Percentiles rank a stretch among this genome's conserved stretches.
Conservation (phyloP, 30 jellyfish, hydroid and myxozoan species). For the Turritopsis rubra region DNA sequence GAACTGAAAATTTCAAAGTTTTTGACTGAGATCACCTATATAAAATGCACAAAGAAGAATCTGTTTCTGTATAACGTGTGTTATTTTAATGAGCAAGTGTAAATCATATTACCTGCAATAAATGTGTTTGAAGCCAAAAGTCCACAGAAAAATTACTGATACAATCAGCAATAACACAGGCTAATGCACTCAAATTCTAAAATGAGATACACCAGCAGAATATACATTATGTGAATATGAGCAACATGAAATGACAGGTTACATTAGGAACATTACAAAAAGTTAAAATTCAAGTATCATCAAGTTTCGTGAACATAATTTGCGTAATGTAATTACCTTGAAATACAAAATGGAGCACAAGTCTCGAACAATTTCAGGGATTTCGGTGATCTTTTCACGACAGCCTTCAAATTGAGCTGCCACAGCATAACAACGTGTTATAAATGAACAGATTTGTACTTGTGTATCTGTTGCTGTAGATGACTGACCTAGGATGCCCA, state of each 20-base stretch:
- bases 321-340: conserved; percentile 34
- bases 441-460: conserved; percentile 53
- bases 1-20: too few species aligned
- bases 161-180: conserved; percentile 82
- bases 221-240: too few species aligned
- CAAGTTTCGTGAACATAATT: too few species aligned
- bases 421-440: conserved; percentile 76
- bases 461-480: conserved; percentile 41
- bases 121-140: conserved; percentile 90
- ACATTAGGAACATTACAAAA: too few species aligned
- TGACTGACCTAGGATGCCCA: conserved; percentile 20
- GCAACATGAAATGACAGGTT: too few species aligned
- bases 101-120: conserved; percentile 88
- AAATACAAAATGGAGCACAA: conserved; percentile 48
- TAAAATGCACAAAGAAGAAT: not conserved
- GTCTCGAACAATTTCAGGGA: conserved; percentile 67
- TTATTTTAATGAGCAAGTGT: too few species aligned
- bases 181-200: conserved; percentile 57
- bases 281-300: too few species aligned
- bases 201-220: too few species aligned
- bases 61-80: not conserved
- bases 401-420: conserved; percentile 96
- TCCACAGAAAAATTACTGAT: conserved; percentile 74
- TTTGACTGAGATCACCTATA: too few species aligned
- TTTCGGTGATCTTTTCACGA: conserved; percentile 81